phyloP scores from a whole-genome alignment of 2,888 invertebrate species.

The Patella depressa region DNA sequence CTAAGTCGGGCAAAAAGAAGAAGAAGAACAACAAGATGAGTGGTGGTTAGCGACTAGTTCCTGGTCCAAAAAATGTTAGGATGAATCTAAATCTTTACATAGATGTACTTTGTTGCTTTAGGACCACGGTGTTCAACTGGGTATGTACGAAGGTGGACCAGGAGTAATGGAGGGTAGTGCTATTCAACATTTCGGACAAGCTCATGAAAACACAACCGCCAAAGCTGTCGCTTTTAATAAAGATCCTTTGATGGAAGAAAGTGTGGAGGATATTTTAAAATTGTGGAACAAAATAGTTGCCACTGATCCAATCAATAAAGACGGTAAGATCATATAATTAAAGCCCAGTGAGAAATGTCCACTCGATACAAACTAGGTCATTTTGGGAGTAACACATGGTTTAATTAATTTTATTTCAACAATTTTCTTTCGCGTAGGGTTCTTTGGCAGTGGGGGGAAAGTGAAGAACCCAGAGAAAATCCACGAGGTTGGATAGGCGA shows the following conservation, averaged over 20 bases:
- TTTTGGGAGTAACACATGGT: no score
- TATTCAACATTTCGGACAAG: constrained; percentile 29
- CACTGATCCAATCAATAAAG: constrained; percentile 34
- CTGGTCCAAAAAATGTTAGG: no score
- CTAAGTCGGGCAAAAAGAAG: no score
- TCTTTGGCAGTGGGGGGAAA: no score
- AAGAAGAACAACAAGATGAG: no score
- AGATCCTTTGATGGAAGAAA: constrained; percentile 41
- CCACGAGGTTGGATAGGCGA: no score
- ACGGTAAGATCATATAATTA: constrained; percentile 34
- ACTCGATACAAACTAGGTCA: no score
- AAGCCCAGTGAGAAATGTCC: neutral
- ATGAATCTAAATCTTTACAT: neutral
- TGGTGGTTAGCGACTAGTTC: no score
- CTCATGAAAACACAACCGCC: constrained; percentile 41
- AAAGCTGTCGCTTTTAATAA: constrained; percentile 49
- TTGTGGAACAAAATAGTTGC: constrained; percentile 44
- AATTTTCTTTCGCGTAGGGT: no score
- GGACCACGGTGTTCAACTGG: constrained; percentile 44
- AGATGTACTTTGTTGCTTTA: constrained; percentile 11
- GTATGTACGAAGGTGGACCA: constrained; percentile 57
- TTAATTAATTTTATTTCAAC: no score
- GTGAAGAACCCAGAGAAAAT: no score
- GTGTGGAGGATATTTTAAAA: constrained; percentile 42
- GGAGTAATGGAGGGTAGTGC: constrained; percentile 43